phyloP scores from a whole-genome alignment of 2,113 vertebrate species.

The Sander vitreus region DNA sequence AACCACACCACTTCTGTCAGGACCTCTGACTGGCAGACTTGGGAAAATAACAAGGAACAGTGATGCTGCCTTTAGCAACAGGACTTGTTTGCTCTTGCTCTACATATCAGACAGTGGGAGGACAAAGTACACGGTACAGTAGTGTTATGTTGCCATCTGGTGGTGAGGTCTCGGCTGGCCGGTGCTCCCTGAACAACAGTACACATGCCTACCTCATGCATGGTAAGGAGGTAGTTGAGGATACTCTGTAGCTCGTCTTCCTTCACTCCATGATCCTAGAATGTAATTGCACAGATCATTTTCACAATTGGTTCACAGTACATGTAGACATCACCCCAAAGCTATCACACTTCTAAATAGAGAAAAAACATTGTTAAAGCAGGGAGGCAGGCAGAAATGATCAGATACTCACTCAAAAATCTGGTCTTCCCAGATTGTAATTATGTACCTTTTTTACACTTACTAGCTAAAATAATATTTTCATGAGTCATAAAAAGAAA shows the following conservation, averaged over 20 bases:
- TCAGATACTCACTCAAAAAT: no score
- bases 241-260: constrained; percentile 98
- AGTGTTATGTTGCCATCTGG: constrained; percentile 78
- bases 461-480: background rate
- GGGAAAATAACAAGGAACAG: constrained; percentile 59
- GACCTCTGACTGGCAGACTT: constrained; percentile 47
- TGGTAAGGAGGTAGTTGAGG: constrained; percentile 96
- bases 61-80: constrained; percentile 24
- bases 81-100: constrained; percentile 9
- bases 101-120: background rate
- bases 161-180: constrained; percentile 54
- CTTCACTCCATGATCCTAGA: constrained; percentile 95
- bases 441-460: background rate
- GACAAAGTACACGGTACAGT: background rate
- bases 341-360: background rate
- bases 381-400: no score
- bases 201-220: constrained; percentile 91
- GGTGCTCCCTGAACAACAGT: background rate
- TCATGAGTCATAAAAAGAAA: no score
- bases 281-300: constrained; percentile 49
- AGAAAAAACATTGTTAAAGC: no score
- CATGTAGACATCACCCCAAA: background rate
- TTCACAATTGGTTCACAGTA: background rate
- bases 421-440: no score
- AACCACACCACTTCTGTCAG: constrained; percentile 63